phyloP scores from a whole-genome alignment of 2,797 vertebrate species.

The Silurus lanzhouensis region DNA sequence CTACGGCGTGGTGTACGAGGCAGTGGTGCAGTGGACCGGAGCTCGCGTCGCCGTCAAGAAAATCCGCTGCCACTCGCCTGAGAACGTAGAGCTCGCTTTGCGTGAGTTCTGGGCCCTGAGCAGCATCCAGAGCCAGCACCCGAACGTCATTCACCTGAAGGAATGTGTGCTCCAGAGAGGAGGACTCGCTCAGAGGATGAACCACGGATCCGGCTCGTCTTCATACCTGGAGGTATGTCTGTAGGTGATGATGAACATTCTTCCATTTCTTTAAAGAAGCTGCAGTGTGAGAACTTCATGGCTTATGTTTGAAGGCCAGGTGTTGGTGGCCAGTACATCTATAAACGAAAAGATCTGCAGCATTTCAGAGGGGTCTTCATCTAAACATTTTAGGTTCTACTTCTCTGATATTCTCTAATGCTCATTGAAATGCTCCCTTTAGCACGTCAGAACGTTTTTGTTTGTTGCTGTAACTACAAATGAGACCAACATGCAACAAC shows the following conservation, averaged over 20 bases:
- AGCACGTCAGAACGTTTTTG: no score
- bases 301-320: no score
- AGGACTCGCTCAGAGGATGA: conserved; percentile 93
- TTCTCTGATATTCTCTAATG: no score
- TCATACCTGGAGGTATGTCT: conserved; percentile 89
- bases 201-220: conserved; percentile 90
- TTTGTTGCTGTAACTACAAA: no score
- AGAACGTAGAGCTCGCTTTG: conserved; percentile 95
- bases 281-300: no score
- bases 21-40: conserved; percentile 85
- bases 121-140: conserved; percentile 98
- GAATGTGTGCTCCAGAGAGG: conserved; percentile 96
- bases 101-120: conserved; percentile 98
- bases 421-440: no score
- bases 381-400: no score
- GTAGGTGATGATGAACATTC: neutral
- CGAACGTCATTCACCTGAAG: conserved; percentile 96
- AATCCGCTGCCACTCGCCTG: conserved; percentile 95
- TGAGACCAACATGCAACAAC: no score
- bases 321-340: no score
- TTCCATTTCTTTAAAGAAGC: neutral
- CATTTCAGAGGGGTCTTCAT: no score
- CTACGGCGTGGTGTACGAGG: conserved; percentile 98
- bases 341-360: no score
- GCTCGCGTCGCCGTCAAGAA: conserved; percentile 94